Evolutionary conservation across 2,888 invertebrate genomes (phyloP), one percentile per base, ranked within the genome.

Genomic region (Ochropleura leucogaster): DNA sequence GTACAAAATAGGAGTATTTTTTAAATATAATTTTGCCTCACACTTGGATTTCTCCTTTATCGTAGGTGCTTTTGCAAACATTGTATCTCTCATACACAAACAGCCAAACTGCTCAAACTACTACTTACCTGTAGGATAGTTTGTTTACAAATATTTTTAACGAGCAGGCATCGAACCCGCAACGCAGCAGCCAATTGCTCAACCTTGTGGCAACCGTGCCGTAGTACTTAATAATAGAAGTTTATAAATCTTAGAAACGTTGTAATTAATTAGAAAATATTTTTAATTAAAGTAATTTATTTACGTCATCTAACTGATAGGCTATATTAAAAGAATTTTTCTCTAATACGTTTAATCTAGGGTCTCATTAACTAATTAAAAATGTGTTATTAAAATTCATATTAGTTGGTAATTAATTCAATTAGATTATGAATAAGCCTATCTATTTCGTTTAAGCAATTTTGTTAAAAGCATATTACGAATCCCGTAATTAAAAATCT

Each of bases 321-420:
- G 8, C 18, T n/a, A 0, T 66, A 12, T 18, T 51, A 62, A 9
- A 62, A 18, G 20, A 7, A 62, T 49, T 60, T 46, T 71, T 12
- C 4, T 67, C 10, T 64, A 70, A 64, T 55, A 30, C 30, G 30
- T 65, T 20, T 46, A 62, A n/a, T 18, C 18, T 57, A 30, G 8
- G 12, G 57, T 30, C 57, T 57, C n/a, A n/a, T n/a, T 62, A 44
- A 44, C 10, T 59, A 59, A 47, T 62, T 62, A 49, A 51, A 12
- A 44, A 20, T 46, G 4, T 30, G 20, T 44, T 51, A 74, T 57
- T 46, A 67, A 63, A 67, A 63, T 51, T 63, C n/a, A 67, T 81
- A 55, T 20, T 16, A 42, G 12, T 18, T 9, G 0, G 14, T 68
- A 62, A 42, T 47, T 49, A 12, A 60, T 72, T 53, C 3, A 40